A percentile compares a stretch with the other conserved stretches of the same genome.
These are phyloP conservation scores for Elanoides forficatus DNA, from an alignment of 2,113 vertebrate species.

Conservation along the genomic window DNA sequence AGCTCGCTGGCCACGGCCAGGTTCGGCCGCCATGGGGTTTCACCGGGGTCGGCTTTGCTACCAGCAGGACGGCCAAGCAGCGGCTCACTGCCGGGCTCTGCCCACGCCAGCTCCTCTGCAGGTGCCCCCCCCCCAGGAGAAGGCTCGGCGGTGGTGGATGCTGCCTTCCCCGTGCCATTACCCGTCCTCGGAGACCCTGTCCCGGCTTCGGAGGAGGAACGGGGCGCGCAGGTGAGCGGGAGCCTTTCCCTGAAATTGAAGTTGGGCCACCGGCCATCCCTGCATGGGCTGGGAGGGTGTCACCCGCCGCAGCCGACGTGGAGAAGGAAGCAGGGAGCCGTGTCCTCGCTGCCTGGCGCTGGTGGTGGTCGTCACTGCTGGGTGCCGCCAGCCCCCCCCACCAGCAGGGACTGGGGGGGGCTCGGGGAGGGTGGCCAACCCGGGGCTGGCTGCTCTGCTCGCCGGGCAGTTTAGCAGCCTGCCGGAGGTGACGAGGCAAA, in stretches of 20 bases:
- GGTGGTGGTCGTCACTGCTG: background rate
- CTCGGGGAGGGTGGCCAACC: background rate
- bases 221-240: background rate
- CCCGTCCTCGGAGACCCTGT: background rate
- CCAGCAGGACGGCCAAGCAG: background rate
- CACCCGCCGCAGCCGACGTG: rapidly evolving
- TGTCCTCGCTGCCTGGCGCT: background rate
- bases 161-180: background rate
- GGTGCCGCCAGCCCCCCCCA: background rate
- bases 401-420: background rate
- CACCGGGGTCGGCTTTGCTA: background rate
- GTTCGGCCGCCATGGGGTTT: background rate
- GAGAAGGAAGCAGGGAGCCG: background rate
- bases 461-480: background rate
- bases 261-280: background rate
- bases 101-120: background rate
- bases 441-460: background rate
- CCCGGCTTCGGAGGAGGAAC: background rate
- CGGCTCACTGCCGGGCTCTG: background rate
- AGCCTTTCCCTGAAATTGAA: background rate
- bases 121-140: background rate
- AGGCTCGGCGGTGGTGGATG: background rate
- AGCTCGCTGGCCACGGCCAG: rapidly evolving
- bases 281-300: rapidly evolving
- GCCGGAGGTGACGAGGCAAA: background rate